Percentiles rank a stretch among this genome's conserved stretches.
Evolutionary conservation across 2,888 invertebrate species (phyloP).

Genomic region (Hydroisotoma schaefferi): DNA sequence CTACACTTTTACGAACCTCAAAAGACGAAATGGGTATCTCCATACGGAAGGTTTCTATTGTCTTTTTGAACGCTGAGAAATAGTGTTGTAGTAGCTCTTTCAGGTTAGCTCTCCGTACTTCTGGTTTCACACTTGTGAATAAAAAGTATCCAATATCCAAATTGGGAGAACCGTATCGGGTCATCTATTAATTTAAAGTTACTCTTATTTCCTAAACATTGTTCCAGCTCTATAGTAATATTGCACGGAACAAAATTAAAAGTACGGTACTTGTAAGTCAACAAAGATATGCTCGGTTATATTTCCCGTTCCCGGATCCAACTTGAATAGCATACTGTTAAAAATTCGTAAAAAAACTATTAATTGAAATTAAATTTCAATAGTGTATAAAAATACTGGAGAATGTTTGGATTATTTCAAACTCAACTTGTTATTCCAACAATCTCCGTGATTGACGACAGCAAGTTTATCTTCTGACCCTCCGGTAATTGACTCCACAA

Average conservation of each 20-base stretch:
- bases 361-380: too few species aligned
- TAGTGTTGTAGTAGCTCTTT: slow-evolving; percentile 9
- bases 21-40: not conserved
- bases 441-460: slow-evolving; percentile 32
- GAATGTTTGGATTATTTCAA: too few species aligned
- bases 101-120: slow-evolving; percentile 1
- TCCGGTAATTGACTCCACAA: not conserved
- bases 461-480: not conserved
- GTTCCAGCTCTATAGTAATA: not conserved
- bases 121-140: slow-evolving; percentile 20
- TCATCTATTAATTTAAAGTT: not conserved
- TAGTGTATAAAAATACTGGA: too few species aligned
- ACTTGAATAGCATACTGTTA: slow-evolving; percentile 25
- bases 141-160: slow-evolving; percentile 29
- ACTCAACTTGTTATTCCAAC: slow-evolving; percentile 33
- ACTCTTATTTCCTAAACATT: not conserved
- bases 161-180: slow-evolving; percentile 20
- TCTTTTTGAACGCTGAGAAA: slow-evolving; percentile 8
- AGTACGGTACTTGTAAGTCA: slow-evolving; percentile 13
- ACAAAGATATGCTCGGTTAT: slow-evolving; percentile 10
- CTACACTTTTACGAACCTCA: too few species aligned
- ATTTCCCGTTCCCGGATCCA: slow-evolving; percentile 8
- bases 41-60: not conserved
- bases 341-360: too few species aligned
- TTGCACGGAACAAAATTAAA: not conserved